Conservation (phyloP, 2,888 invertebrate species). For the Chymomyza amoena region DNA sequence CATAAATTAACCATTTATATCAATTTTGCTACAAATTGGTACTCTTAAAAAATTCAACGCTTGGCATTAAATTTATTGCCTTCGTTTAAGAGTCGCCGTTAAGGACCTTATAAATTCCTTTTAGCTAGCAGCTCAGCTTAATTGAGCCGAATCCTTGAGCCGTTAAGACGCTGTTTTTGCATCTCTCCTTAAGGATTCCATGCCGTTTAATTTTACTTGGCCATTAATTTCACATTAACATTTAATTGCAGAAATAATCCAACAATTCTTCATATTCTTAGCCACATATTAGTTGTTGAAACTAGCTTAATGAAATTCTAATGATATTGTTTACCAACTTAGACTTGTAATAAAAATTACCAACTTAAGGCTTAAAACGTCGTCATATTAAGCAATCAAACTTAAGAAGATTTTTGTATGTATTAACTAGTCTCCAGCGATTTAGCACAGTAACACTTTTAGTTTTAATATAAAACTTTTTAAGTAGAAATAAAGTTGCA, state of each 20-base stretch:
- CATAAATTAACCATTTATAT: background rate
- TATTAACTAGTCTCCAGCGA: background rate
- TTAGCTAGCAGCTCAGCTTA: background rate
- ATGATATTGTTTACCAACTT: background rate
- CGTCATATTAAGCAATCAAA: background rate
- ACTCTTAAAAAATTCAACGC: background rate
- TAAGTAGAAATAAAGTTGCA: too few species aligned
- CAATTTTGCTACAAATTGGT: background rate
- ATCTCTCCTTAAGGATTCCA: background rate
- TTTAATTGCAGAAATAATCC: background rate
- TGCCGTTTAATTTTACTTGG: background rate
- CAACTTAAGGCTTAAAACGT: background rate
- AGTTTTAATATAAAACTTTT: too few species aligned
- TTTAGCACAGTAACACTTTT: background rate
- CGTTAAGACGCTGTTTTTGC: background rate
- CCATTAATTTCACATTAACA: background rate
- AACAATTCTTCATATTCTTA: background rate
- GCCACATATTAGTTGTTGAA: background rate
- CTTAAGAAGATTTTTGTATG: background rate
- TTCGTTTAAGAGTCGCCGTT: background rate
- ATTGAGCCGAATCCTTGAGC: background rate
- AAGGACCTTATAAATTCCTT: background rate
- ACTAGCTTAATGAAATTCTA: background rate
- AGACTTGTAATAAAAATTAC: background rate
- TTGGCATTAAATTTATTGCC: background rate